A percentile compares a stretch with the other conserved stretches of the same genome.
Evolutionary conservation across 2,888 invertebrate species (phyloP).

Genomic region (Drosophila meridiana): DNA sequence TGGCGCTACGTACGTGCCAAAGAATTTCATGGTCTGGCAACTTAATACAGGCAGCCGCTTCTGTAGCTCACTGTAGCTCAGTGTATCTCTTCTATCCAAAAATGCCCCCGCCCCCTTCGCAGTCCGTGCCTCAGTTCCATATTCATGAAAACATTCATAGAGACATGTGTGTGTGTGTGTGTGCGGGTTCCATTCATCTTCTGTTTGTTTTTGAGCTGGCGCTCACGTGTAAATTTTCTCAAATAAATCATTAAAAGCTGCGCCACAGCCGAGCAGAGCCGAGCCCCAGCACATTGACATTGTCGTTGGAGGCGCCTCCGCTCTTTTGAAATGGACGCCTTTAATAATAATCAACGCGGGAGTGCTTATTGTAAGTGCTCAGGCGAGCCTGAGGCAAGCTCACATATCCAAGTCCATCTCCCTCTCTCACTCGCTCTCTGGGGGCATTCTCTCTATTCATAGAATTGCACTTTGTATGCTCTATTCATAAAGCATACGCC

Average conservation of each 20-base stretch:
- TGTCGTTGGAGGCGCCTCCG: constrained; percentile 63
- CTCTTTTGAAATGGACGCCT: constrained; percentile 60
- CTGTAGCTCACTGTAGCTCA: constrained; percentile 34
- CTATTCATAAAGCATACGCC: constrained; percentile 70
- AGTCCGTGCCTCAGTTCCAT: constrained; percentile 22
- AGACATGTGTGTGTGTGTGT: constrained; percentile 20
- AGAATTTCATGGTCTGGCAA: constrained; percentile 84
- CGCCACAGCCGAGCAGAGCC: constrained; percentile 49
- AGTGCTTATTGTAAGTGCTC: constrained; percentile 73
- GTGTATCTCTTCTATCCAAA: constrained; percentile 54
- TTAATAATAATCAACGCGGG: constrained; percentile 79
- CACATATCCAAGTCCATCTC: background rate
- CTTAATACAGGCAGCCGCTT: constrained; percentile 78
- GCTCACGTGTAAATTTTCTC: constrained; percentile 81
- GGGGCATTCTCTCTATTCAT: constrained; percentile 63
- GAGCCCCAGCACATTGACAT: constrained; percentile 74
- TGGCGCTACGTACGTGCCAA: constrained; percentile 82
- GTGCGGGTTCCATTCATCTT: constrained; percentile 56
- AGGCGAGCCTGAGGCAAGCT: constrained; percentile 46
- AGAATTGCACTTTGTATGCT: constrained; percentile 61
- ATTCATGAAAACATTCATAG: constrained; percentile 8
- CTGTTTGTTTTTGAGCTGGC: constrained; percentile 61
- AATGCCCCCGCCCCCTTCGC: constrained; percentile 5
- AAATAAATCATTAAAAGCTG: constrained; percentile 82
- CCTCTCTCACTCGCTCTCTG: background rate